Percentiles rank a stretch among this genome's conserved stretches.
Conservation (phyloP, 1,140 invertebrate species). For the Drosophila ercepeae region DNA sequence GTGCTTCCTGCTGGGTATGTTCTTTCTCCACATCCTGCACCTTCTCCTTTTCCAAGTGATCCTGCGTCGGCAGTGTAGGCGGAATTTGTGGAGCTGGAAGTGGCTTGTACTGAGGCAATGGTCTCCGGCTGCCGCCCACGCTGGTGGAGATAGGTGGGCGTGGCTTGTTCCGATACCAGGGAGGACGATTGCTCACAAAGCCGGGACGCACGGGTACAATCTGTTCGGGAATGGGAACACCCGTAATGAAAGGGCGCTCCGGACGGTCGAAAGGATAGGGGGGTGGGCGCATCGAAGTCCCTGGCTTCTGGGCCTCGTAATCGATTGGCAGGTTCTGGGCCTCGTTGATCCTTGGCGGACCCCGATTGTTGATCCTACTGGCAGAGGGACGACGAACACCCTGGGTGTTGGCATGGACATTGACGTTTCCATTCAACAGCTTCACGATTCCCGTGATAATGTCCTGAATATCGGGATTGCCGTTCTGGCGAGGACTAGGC, state of each 20-base stretch:
- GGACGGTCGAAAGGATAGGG: slow-evolving; percentile 89
- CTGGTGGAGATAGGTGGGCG: slow-evolving; percentile 81
- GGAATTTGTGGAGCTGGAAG: slow-evolving; percentile 75
- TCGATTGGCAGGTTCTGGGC: slow-evolving; percentile 88
- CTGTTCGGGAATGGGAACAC: slow-evolving; percentile 90
- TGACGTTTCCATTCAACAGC: slow-evolving; percentile 93
- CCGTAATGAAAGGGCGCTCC: slow-evolving; percentile 86
- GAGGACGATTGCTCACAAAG: slow-evolving; percentile 85
- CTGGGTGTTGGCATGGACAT: slow-evolving; percentile 89
- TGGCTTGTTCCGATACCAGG: slow-evolving; percentile 86
- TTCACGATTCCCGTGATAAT: slow-evolving; percentile 96
- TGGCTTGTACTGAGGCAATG: slow-evolving; percentile 85
- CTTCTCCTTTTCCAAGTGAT: slow-evolving; percentile 30
- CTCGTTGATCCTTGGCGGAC: slow-evolving; percentile 92
- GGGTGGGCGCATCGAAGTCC: slow-evolving; percentile 75
- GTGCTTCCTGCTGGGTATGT: slow-evolving; percentile 16
- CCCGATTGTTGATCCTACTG: slow-evolving; percentile 93
- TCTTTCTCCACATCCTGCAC: slow-evolving; percentile 19
- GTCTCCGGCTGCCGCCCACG: slow-evolving; percentile 80
- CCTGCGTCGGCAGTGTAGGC: slow-evolving; percentile 33
- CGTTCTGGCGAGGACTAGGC: slow-evolving; percentile 78
- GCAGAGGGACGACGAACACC: slow-evolving; percentile 85
- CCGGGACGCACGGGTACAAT: slow-evolving; percentile 87
- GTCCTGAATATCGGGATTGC: slow-evolving; percentile 93
- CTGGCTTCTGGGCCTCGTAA: slow-evolving; percentile 86